phyloP scores from a whole-genome alignment of 2,797 vertebrate genomes.

The Premnoplex brunnescens region DNA sequence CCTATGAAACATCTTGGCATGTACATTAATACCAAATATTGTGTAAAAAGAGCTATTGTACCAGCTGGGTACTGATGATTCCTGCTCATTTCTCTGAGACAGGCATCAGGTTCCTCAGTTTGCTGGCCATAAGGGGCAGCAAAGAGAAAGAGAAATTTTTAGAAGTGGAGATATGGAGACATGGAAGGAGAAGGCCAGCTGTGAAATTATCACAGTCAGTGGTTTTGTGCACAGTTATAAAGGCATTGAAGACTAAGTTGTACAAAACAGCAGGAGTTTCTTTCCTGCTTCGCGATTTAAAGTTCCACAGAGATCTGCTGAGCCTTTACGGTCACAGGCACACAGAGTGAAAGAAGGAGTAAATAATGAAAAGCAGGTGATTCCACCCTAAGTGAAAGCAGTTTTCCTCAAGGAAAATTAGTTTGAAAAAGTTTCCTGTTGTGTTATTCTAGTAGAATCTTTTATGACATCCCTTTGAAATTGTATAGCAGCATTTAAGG shows the following conservation, averaged over 20 bases:
- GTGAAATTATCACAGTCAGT: not conserved
- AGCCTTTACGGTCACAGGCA: not conserved
- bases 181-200: not conserved
- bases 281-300: not conserved
- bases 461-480: not conserved
- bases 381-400: not conserved
- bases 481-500: not conserved
- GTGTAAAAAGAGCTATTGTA: not conserved
- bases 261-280: conserved; percentile 33
- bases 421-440: not conserved
- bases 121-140: not conserved
- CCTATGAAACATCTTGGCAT: not conserved
- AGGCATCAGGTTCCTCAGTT: not conserved
- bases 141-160: not conserved
- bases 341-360: not conserved
- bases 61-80: not conserved
- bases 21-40: not conserved
- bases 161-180: not conserved
- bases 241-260: not conserved
- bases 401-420: not conserved
- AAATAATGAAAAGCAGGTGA: conserved; percentile 38
- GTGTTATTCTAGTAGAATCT: not conserved
- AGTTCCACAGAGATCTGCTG: conserved; percentile 12
- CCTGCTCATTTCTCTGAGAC: not conserved
- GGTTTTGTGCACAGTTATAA: not conserved